These are phyloP conservation scores for Hydrozoanthus gracilis DNA, from an alignment of 92 coral and sea anemone genomes.

Conservation along the genomic window DNA sequence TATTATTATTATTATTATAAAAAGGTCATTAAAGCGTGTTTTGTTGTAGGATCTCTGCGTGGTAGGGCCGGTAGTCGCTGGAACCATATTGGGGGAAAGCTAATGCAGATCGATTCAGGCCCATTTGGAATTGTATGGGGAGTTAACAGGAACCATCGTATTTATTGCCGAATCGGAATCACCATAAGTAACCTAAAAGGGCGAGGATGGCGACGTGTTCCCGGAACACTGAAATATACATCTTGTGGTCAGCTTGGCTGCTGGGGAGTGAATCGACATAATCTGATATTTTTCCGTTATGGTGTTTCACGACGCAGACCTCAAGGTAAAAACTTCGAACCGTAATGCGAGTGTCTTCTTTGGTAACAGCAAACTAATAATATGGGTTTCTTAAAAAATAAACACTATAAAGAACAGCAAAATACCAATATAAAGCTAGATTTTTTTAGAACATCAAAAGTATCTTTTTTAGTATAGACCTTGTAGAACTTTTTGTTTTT, in stretches of 20 bases:
- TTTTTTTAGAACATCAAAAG: no score
- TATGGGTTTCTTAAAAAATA: no score
- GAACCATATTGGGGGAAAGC: conserved; percentile 4
- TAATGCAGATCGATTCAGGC: conserved; percentile 60
- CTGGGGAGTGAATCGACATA: conserved; percentile 43
- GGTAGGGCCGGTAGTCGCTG: conserved; percentile 8
- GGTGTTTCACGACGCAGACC: conserved; percentile 28
- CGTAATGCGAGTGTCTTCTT: no score
- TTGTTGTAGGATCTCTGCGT: not conserved
- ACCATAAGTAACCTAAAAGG: conserved; percentile 18
- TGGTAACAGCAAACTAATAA: no score
- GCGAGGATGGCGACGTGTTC: conserved; percentile 35
- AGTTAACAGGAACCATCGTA: conserved; percentile 33
- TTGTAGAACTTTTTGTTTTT: no score
- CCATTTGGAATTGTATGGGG: conserved; percentile 61
- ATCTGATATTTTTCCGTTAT: conserved; percentile 39
- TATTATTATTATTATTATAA: no score
- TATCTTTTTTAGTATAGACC: no score
- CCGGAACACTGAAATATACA: not conserved
- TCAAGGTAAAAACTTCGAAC: conserved; percentile 11
- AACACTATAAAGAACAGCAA: no score
- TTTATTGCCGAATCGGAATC: conserved; percentile 55
- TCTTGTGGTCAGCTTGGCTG: conserved; percentile 41
- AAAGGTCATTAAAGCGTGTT: not conserved
- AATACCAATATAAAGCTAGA: no score